phyloP scores from a whole-genome alignment of 2,797 vertebrate species.

The Lacerta viridis region DNA sequence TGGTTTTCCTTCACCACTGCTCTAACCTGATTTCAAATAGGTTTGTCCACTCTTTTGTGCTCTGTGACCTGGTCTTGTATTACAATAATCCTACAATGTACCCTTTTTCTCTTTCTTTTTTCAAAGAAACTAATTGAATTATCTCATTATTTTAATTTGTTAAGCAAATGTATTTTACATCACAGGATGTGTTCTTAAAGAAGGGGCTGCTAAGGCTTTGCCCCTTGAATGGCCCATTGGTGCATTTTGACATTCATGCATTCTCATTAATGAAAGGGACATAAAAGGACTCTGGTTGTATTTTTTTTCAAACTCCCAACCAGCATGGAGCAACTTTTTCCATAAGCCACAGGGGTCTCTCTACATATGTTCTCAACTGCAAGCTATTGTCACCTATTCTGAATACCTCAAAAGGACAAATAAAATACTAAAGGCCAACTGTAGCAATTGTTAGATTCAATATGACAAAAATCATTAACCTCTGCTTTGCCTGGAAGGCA shows the following conservation, averaged over 20 bases:
- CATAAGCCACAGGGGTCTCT: constrained; percentile 94
- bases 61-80: constrained; percentile 89
- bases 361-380: constrained; percentile 99
- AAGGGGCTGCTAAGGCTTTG: constrained; percentile 93
- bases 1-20: constrained; percentile 78
- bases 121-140: constrained; percentile 96
- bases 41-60: constrained; percentile 92
- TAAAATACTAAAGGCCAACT: constrained; percentile 95
- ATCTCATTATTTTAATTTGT: constrained; percentile 99
- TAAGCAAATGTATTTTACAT: constrained; percentile 99
- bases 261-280: constrained; percentile 91
- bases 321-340: constrained; percentile 92
- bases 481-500: constrained; percentile 86
- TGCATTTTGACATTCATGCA: constrained; percentile 96
- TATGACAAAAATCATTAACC: constrained; percentile 93
- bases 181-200: constrained; percentile 96
- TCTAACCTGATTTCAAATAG: constrained; percentile 89
- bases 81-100: constrained; percentile 96
- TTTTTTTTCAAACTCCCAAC: constrained; percentile 92
- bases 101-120: constrained; percentile 79
- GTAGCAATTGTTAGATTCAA: constrained; percentile 97
- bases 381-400: constrained; percentile 96
- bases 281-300: constrained; percentile 95
- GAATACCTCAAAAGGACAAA: constrained; percentile 94
- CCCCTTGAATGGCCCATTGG: constrained; percentile 96